These are phyloP conservation scores for Melanotaenia parkinsoni DNA, from an alignment of 2,797 vertebrate genomes.

Conservation along the genomic window DNA sequence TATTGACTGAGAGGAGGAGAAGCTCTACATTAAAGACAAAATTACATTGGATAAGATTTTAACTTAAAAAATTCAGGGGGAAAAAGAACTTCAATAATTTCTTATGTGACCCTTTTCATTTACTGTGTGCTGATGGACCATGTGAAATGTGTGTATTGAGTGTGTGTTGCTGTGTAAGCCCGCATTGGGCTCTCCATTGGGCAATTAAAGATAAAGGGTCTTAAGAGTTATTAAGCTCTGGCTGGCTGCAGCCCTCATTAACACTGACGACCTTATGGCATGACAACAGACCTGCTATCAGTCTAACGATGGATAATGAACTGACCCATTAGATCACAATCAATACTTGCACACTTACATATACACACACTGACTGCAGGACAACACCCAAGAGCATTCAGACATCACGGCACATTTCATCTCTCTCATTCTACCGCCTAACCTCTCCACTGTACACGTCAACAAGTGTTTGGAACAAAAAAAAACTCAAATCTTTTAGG, in stretches of 20 bases:
- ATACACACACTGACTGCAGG: constrained; percentile 12
- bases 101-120: constrained; percentile 7
- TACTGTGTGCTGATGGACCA: constrained; percentile 34
- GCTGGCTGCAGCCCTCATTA: constrained; percentile 68
- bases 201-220: constrained; percentile 65
- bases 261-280: constrained; percentile 62
- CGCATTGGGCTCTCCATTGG: constrained; percentile 54
- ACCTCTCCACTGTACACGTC: background rate
- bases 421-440: background rate
- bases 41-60: constrained; percentile 13
- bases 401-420: constrained; percentile 29
- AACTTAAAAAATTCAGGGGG: constrained; percentile 9
- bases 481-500: background rate
- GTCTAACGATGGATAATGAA: constrained; percentile 64
- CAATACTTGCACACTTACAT: constrained; percentile 47
- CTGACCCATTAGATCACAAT: constrained; percentile 68
- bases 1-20: constrained; percentile 37
- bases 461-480: background rate
- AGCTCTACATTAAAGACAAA: constrained; percentile 27
- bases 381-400: constrained; percentile 47
- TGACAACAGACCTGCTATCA: constrained; percentile 70
- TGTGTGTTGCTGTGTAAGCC: constrained; percentile 40
- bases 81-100: constrained; percentile 19
- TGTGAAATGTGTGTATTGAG: constrained; percentile 51
- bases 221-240: constrained; percentile 73